Evolutionary conservation across 2,113 vertebrate species (phyloP).

Genomic region (Prochilodus magdalenae): DNA sequence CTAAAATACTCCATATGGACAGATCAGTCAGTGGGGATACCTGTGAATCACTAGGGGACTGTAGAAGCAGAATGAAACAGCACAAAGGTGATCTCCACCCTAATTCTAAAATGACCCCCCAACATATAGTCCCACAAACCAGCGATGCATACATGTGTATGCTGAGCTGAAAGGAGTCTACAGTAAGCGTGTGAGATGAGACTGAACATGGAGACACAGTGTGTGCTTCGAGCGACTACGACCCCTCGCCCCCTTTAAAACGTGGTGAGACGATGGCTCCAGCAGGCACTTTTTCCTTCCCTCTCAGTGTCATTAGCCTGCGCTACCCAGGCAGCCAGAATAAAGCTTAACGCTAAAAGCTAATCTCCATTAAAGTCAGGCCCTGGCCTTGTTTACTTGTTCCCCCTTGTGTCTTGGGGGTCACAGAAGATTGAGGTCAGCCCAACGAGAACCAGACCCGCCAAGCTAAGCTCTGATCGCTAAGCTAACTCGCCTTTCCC

Average conservation of each 20-base stretch:
- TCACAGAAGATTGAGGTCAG: constrained; percentile 31
- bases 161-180: background rate
- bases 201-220: constrained; percentile 45
- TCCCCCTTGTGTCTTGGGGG: constrained; percentile 7
- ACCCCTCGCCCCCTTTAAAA: constrained; percentile 4
- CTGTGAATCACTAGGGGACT: too few species aligned
- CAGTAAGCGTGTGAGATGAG: constrained; percentile 6
- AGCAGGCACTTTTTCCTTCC: constrained; percentile 1
- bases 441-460: background rate
- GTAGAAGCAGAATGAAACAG: too few species aligned
- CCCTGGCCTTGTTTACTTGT: constrained; percentile 25
- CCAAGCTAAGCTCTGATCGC: constrained; percentile 8
- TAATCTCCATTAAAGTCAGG: constrained; percentile 35
- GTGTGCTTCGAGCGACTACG: too few species aligned
- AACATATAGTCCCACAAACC: background rate
- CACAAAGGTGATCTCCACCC: too few species aligned
- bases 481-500: background rate
- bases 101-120: too few species aligned
- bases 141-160: background rate
- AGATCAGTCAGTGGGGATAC: too few species aligned
- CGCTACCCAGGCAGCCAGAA: constrained; percentile 27
- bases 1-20: too few species aligned
- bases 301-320: constrained; percentile 14
- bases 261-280: constrained; percentile 47
- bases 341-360: constrained; percentile 29